Evolutionary conservation across 2,113 vertebrate species (phyloP).

Genomic region (Aviceda subcristata): DNA sequence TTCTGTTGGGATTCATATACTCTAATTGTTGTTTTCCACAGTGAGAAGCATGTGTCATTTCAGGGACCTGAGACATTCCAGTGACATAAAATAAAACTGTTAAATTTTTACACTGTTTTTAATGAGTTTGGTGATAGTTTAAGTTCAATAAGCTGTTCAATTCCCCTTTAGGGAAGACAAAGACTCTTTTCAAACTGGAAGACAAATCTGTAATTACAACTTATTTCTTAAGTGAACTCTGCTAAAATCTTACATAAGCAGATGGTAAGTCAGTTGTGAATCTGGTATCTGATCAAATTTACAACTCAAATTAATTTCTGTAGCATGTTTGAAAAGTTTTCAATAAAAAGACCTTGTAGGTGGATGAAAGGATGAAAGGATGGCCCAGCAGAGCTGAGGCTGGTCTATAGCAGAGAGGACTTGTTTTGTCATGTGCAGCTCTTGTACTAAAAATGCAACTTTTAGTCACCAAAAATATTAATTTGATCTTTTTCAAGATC

Average conservation of each 20-base stretch:
- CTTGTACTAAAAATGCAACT: neutral
- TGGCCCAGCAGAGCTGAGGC: neutral
- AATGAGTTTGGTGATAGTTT: neutral
- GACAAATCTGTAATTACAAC: neutral
- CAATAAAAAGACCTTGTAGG: neutral
- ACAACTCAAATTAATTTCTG: neutral
- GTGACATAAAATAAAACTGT: neutral
- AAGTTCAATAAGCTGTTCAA: neutral
- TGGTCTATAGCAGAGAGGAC: neutral
- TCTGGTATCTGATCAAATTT: neutral
- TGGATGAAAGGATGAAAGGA: neutral
- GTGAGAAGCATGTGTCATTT: neutral
- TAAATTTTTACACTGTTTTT: neutral
- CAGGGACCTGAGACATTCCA: neutral
- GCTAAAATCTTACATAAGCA: neutral
- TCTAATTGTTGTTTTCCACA: neutral
- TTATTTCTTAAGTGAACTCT: neutral
- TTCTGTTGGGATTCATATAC: neutral
- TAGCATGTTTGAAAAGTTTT: neutral
- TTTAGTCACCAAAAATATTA: neutral
- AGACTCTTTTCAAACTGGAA: neutral
- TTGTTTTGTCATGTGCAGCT: neutral
- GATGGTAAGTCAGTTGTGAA: rapidly evolving
- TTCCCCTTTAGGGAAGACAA: neutral
- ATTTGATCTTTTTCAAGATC: neutral